Conservation (phyloP, 1,140 invertebrate genomes). For the Protaetia brevitarsis region DNA sequence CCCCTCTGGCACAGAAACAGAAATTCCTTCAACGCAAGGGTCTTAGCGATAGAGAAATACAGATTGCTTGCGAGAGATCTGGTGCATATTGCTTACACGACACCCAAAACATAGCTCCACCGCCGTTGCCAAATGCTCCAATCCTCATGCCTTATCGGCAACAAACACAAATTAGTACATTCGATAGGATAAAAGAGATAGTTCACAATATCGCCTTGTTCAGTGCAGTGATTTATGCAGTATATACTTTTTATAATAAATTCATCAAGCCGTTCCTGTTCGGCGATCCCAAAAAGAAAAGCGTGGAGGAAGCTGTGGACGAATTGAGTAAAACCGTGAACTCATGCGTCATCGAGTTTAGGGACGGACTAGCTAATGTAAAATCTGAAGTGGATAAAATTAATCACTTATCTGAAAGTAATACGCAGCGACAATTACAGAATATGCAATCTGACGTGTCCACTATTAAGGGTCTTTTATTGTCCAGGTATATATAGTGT, state of each 20-base stretch:
- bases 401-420: constrained; percentile 50
- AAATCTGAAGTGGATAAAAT: constrained; percentile 58
- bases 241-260: constrained; percentile 69
- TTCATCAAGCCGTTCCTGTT: constrained; percentile 46
- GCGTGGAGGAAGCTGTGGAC: constrained; percentile 59
- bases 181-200: constrained; percentile 62
- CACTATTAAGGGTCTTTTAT: constrained; percentile 71
- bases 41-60: constrained; percentile 73
- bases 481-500: constrained; percentile 60
- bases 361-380: constrained; percentile 57
- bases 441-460: constrained; percentile 71
- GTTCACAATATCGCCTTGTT: constrained; percentile 66
- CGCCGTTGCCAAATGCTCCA: constrained; percentile 28
- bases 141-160: constrained; percentile 34
- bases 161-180: constrained; percentile 43
- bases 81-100: constrained; percentile 48
- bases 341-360: constrained; percentile 58
- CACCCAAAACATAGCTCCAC: constrained; percentile 31
- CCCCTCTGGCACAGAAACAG: constrained; percentile 71
- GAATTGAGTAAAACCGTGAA: constrained; percentile 66
- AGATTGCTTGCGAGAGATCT: constrained; percentile 65
- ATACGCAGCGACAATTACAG: constrained; percentile 60
- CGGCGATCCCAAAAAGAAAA: constrained; percentile 42
- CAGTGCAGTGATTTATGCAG: constrained; percentile 65
- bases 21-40: constrained; percentile 79